phyloP scores from a whole-genome alignment of 2,113 vertebrate species.

The Onychostruthus taczanowskii region DNA sequence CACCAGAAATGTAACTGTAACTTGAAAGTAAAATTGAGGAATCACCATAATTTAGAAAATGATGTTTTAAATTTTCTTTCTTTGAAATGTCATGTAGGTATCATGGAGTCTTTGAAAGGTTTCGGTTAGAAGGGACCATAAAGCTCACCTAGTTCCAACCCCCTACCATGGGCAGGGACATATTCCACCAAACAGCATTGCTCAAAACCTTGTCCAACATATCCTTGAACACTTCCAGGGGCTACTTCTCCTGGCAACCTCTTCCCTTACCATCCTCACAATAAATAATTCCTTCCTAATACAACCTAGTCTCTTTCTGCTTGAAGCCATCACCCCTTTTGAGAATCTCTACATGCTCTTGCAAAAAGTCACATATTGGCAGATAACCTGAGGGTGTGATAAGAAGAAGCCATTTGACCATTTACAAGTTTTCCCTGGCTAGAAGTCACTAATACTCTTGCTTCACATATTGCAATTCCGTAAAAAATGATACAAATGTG shows the following conservation, averaged over 20 bases:
- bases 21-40: not conserved
- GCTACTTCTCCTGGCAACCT: not conserved
- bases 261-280: not conserved
- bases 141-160: not conserved
- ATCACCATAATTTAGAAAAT: not conserved
- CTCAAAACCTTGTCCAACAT: not conserved
- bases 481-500: not conserved
- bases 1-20: not conserved
- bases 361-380: not conserved
- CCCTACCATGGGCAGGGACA: not conserved
- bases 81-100: not conserved
- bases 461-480: not conserved
- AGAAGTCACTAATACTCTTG: not conserved
- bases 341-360: not conserved
- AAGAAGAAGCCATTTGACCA: not conserved
- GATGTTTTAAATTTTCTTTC: not conserved
- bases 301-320: not conserved
- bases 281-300: not conserved
- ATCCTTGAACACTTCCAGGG: not conserved
- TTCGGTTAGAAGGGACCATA: not conserved
- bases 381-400: not conserved
- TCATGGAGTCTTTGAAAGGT: not conserved
- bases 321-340: not conserved
- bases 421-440: not conserved
- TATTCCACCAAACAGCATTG: not conserved